Evolutionary conservation across 2,888 invertebrate species (phyloP).

Genomic region (Phlogophora meticulosa): DNA sequence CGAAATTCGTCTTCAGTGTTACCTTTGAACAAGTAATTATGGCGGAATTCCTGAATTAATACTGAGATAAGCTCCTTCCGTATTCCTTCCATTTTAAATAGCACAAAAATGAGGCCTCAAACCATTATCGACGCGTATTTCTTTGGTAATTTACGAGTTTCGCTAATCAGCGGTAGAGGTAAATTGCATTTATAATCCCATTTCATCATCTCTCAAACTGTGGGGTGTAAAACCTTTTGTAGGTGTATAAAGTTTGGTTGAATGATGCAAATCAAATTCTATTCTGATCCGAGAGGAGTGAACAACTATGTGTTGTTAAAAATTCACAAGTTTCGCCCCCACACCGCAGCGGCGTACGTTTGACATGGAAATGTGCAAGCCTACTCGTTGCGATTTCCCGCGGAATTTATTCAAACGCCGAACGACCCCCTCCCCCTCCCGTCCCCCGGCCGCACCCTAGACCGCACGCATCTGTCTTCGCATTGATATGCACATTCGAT

Average conservation of each 20-base stretch:
- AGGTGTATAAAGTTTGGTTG: conserved; percentile 50
- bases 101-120: conserved; percentile 65
- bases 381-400: conserved; percentile 79
- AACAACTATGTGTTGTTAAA: conserved; percentile 79
- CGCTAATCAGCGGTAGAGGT: conserved; percentile 66
- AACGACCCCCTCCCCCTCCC: conserved; percentile 63
- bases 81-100: conserved; percentile 66
- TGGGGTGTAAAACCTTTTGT: conserved; percentile 49
- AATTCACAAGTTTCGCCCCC: conserved; percentile 79
- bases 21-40: conserved; percentile 90
- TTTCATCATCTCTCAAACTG: conserved; percentile 50
- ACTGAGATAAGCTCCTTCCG: conserved; percentile 82
- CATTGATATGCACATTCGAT: conserved; percentile 87
- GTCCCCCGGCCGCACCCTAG: conserved; percentile 53
- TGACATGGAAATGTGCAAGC: conserved; percentile 88
- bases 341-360: conserved; percentile 76
- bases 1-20: conserved; percentile 79
- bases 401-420: conserved; percentile 83
- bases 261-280: conserved; percentile 62
- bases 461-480: conserved; percentile 77
- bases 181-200: conserved; percentile 61
- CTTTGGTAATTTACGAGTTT: conserved; percentile 71
- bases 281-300: conserved; percentile 61
- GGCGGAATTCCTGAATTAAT: conserved; percentile 88
- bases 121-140: conserved; percentile 74